A percentile compares a stretch with the other conserved stretches of the same genome.
These are phyloP conservation scores for Rhopilema esculentum DNA, from an alignment of 30 jellyfish, hydroid and myxozoan species.

Conservation along the genomic window DNA sequence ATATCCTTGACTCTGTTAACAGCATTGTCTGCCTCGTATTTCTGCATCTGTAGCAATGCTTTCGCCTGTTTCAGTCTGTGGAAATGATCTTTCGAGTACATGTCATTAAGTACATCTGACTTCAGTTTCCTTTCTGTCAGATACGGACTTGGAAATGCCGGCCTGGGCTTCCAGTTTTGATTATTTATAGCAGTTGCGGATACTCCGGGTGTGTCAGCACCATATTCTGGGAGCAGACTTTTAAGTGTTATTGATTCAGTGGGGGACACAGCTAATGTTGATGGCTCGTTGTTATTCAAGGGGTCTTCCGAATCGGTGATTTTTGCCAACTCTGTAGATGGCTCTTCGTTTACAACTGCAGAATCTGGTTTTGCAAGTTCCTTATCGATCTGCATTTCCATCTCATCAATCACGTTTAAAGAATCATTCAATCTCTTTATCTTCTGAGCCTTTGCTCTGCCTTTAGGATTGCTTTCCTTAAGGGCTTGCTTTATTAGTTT, in stretches of 20 bases:
- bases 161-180: neutral
- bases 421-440: conserved; percentile 51
- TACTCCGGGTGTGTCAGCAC: conserved; percentile 55
- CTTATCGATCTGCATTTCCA: conserved; percentile 67
- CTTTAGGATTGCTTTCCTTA: neutral
- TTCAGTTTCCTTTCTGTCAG: conserved; percentile 19
- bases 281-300: neutral
- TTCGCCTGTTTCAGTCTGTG: conserved; percentile 66
- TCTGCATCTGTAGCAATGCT: conserved; percentile 70
- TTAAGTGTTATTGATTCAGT: conserved; percentile 40
- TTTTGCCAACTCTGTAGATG: neutral
- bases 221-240: conserved; percentile 70
- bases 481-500: conserved; percentile 24
- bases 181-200: neutral
- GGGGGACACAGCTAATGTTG: conserved; percentile 12
- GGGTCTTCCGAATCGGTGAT: neutral
- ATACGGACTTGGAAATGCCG: conserved; percentile 18
- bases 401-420: conserved; percentile 55
- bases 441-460: conserved; percentile 9
- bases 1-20: conserved; percentile 62
- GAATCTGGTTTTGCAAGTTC: conserved; percentile 43
- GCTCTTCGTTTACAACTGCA: conserved; percentile 35
- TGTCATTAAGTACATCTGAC: conserved; percentile 35
- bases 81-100: conserved; percentile 56
- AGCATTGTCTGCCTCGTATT: conserved; percentile 76